These are phyloP conservation scores for Antechinus stuartii DNA, from an alignment of 2,113 vertebrate genomes.

Conservation along the genomic window DNA sequence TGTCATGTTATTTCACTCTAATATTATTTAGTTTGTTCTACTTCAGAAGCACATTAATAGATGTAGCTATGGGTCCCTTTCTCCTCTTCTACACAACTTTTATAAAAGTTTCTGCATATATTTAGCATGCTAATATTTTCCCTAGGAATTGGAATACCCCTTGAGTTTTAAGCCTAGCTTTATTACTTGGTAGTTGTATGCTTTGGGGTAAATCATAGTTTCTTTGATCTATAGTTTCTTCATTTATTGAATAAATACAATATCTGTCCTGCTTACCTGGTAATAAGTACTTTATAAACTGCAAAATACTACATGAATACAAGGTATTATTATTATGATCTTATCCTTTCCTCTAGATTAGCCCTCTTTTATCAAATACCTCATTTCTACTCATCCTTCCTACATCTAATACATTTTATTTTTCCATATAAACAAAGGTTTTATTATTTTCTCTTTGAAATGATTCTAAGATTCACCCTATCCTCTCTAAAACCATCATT, in stretches of 20 bases:
- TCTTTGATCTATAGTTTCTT: not conserved
- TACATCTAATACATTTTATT: slow-evolving; percentile 24
- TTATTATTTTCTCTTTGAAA: slow-evolving; percentile 15
- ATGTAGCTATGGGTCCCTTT: not conserved
- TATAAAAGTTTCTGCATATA: not conserved
- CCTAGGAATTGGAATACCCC: not conserved
- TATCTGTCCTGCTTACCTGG: not conserved
- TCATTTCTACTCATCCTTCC: not conserved
- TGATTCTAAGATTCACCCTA: not conserved
- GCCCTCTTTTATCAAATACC: not conserved
- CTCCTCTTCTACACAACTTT: slow-evolving; percentile 13
- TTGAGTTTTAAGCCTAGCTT: not conserved
- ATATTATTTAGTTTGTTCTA: not conserved
- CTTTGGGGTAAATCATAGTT: not conserved
- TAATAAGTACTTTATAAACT: not conserved
- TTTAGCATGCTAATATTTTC: not conserved
- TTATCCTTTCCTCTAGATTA: not conserved
- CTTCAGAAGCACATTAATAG: slow-evolving; percentile 21
- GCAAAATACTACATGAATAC: not conserved
- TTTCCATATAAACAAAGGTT: slow-evolving; percentile 30
- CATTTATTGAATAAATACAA: not conserved
- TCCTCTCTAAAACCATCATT: not conserved
- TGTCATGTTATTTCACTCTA: slow-evolving; percentile 37
- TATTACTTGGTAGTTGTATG: not conserved
- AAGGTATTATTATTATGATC: not conserved